Evolutionary conservation across 2,113 vertebrate species (phyloP).

Genomic region (Nestor notabilis): DNA sequence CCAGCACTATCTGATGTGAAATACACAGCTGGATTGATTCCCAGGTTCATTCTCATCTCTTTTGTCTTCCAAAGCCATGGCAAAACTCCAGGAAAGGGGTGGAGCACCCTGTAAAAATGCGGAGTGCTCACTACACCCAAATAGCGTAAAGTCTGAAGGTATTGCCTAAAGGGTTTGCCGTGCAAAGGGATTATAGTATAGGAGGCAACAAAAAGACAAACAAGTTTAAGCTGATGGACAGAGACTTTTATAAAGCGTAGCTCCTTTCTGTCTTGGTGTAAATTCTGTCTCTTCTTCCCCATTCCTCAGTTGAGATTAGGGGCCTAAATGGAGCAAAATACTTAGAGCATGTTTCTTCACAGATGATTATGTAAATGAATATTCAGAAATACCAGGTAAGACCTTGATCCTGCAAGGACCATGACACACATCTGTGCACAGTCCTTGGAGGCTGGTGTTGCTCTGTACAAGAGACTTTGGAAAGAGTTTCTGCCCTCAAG

Average conservation of each 20-base stretch:
- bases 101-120: neutral
- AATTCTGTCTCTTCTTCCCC: neutral
- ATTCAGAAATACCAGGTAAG: neutral
- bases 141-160: neutral
- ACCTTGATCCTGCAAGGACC: neutral
- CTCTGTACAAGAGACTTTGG: neutral
- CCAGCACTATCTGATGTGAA: neutral
- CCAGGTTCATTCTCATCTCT: neutral
- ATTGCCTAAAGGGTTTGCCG: neutral
- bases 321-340: neutral
- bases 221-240: neutral
- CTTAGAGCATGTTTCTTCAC: neutral
- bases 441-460: rapidly evolving
- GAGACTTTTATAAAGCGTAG: neutral
- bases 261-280: neutral
- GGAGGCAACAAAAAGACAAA: neutral
- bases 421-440: rapidly evolving
- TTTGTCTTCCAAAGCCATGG: neutral
- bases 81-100: neutral
- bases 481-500: neutral
- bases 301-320: neutral
- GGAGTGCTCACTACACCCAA: neutral
- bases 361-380: neutral
- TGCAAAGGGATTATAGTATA: neutral
- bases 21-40: conserved; percentile 1